Evolutionary conservation across 92 coral and sea anemone species (phyloP), one percentile per base, ranked within the genome.

Genomic region (Paragorgia papillata): DNA sequence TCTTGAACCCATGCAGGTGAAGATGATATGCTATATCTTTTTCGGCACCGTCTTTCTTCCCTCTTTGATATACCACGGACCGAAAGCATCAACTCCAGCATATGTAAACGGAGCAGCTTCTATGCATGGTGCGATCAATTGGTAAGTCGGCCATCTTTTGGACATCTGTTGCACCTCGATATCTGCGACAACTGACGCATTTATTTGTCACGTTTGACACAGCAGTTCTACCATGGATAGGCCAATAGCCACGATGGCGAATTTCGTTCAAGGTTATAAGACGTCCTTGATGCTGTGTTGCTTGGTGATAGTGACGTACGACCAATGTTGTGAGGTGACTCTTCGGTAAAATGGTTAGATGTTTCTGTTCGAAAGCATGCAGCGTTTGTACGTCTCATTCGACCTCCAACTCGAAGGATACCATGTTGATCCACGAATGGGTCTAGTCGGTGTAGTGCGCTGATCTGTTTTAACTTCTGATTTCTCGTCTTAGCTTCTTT

Each of bases 131-230:
- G 53, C 78, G 83, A 15, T 79, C 77, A 13, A 41, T 20, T 0
- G 83, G 83, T 18, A 79, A 64, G 25, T 79, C 83, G 14, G 83
- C 63, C 83, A 79, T 79, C 54, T 64, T 79, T 32, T 79, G 83
- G n/a, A 20, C 30, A 29, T 66, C 62, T 19, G 53, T 25, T 2
- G 64, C 8, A 29, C 46, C 83, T 18, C 76, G 61, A 18, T 41
- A 20, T 66, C 65, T 79, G 40, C 77, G 62, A 28, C 83, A 79
- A 58, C 46, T 63, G 48, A 79, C 75, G 59, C 83, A 79, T 24
- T 48, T 50, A 13, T 9, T 43, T 7, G 65, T 79, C 1, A 48
- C 32, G 33, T 37, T 79, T 15, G 65, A 64, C 12, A 66, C 62
- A 12, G 76, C 29, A 21, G 63, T 17, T 43, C 58, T 33, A 43